Conservation (phyloP, 2,888 invertebrate species). For the Trichopoda pennipes region DNA sequence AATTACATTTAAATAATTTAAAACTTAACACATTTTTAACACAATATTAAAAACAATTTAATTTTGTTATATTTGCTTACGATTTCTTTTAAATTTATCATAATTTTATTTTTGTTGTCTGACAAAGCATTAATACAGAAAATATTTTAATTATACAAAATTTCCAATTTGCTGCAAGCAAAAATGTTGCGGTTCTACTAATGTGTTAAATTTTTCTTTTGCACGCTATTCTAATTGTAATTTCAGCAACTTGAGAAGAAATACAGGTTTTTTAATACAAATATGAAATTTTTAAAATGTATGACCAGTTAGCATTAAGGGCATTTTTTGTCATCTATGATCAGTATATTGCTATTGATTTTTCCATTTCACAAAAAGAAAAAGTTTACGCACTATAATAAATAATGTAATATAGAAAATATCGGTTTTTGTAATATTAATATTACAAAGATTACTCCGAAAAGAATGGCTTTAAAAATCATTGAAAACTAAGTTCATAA, state of each 20-base stretch:
- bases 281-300: too few relatives aligned
- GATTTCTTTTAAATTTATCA: conserved; percentile 38
- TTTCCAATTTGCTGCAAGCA: conserved; percentile 47
- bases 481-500: too few relatives aligned
- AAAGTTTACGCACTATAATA: too few relatives aligned
- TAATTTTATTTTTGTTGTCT: conserved; percentile 32
- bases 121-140: neutral
- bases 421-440: too few relatives aligned
- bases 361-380: too few relatives aligned
- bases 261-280: too few relatives aligned
- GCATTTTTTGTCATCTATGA: too few relatives aligned
- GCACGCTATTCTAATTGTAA: neutral
- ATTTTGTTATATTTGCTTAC: neutral
- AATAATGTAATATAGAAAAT: too few relatives aligned
- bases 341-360: too few relatives aligned
- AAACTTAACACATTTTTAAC: neutral
- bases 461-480: too few relatives aligned
- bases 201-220: conserved; percentile 18
- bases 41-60: neutral
- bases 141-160: conserved; percentile 33
- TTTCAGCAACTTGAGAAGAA: neutral
- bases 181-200: conserved; percentile 26
- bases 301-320: too few relatives aligned
- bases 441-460: too few relatives aligned
- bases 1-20: conserved; percentile 1